phyloP scores from a whole-genome alignment of 1,140 invertebrate genomes.

The Adoxophyes honmai region DNA sequence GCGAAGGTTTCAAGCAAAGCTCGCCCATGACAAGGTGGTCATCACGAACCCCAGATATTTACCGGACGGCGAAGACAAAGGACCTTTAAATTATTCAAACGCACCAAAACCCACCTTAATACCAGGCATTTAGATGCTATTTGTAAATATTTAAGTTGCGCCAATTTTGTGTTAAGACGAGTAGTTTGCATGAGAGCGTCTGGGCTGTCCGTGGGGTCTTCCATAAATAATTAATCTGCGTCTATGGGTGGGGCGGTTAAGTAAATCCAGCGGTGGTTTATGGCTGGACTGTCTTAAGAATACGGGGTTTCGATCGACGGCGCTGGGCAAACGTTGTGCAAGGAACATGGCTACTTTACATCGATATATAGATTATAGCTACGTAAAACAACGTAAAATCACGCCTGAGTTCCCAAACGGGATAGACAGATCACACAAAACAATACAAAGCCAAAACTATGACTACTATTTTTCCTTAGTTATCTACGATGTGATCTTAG shows the following conservation, averaged over 20 bases:
- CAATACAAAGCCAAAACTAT: no score
- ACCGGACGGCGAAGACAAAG: slow-evolving; percentile 69
- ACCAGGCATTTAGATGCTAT: slow-evolving; percentile 45
- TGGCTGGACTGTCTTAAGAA: slow-evolving; percentile 21
- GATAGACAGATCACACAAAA: no score
- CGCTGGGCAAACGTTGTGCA: no score
- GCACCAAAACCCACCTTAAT: slow-evolving; percentile 67
- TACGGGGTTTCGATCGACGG: background rate
- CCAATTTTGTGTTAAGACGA: slow-evolving; percentile 68
- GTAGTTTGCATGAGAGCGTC: slow-evolving; percentile 66
- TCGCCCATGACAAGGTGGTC: slow-evolving; percentile 70
- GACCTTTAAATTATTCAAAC: slow-evolving; percentile 67
- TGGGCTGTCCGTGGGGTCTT: slow-evolving; percentile 54
- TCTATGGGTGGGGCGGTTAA: slow-evolving; percentile 60
- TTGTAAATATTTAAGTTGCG: slow-evolving; percentile 67
- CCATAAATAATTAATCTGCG: slow-evolving; percentile 74
- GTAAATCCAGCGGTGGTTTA: slow-evolving; percentile 60
- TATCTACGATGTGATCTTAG: no score
- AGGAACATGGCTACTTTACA: no score
- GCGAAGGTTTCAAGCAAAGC: slow-evolving; percentile 62
- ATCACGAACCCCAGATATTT: slow-evolving; percentile 65
- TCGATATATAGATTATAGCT: no score
- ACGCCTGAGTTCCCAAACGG: no score
- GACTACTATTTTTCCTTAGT: no score
- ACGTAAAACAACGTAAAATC: no score